Conservation (phyloP, 2,888 invertebrate species). For the Aphidius colemani region DNA sequence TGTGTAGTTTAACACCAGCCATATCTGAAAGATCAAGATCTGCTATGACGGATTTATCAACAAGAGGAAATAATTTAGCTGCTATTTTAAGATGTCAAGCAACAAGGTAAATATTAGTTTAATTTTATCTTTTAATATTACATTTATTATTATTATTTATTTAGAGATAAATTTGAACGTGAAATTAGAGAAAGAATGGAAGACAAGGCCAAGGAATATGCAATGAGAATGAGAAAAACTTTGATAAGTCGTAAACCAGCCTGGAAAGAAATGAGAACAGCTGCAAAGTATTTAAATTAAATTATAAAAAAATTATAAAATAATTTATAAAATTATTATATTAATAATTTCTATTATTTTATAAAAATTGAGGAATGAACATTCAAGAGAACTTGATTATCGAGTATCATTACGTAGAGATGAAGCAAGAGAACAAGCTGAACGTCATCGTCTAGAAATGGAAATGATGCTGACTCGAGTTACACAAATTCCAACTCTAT, state of each 20-base stretch:
- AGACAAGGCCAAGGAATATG: conserved; percentile 66
- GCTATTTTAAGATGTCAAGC: conserved; percentile 66
- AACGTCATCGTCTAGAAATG: conserved; percentile 74
- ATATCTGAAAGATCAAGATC: conserved; percentile 52
- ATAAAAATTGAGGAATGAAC: conserved; percentile 51
- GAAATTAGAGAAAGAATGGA: conserved; percentile 67
- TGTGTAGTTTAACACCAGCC: conserved; percentile 40
- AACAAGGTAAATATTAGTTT: conserved; percentile 45
- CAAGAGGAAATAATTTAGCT: conserved; percentile 65
- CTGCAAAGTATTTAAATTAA: conserved; percentile 47
- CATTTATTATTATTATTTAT: too few species aligned
- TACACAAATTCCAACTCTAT: conserved; percentile 72
- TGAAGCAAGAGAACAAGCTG: conserved; percentile 70
- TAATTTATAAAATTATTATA: conserved; percentile 1
- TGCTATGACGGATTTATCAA: conserved; percentile 41
- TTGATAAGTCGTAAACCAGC: conserved; percentile 69
- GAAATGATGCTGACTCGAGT: conserved; percentile 74
- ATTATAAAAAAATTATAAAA: conserved; percentile 19
- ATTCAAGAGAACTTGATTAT: conserved; percentile 72
- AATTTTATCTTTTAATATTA: neutral
- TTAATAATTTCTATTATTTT: neutral
- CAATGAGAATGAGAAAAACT: conserved; percentile 66
- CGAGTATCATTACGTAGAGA: conserved; percentile 70
- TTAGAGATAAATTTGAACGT: conserved; percentile 66
- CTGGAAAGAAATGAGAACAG: conserved; percentile 68